phyloP scores from a whole-genome alignment of 2,113 vertebrate species.

The Pachyramphus minor region DNA sequence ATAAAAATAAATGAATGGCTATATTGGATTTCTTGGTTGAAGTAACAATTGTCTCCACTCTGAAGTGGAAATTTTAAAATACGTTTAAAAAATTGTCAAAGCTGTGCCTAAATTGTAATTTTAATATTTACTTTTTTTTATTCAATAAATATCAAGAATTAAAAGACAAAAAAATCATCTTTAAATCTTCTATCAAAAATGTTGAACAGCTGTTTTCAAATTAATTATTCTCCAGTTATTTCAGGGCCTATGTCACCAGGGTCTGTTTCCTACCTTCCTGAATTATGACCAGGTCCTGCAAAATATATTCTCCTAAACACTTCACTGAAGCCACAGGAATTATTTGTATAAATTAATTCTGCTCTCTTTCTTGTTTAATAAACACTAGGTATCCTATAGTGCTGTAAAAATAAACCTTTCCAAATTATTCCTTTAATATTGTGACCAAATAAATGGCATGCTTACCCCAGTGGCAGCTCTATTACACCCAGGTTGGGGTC shows the following conservation, averaged over 20 bases:
- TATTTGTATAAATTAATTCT: background rate
- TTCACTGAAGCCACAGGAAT: background rate
- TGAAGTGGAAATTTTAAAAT: background rate
- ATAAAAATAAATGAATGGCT: background rate
- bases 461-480: background rate
- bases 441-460: background rate
- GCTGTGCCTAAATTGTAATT: background rate
- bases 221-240: background rate
- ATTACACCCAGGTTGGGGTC: background rate
- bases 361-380: background rate
- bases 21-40: background rate
- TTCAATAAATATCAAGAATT: background rate
- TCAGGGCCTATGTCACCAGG: background rate
- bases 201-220: background rate
- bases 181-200: background rate
- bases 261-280: background rate
- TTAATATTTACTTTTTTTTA: background rate
- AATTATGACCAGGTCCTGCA: background rate
- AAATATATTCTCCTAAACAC: background rate
- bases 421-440: background rate
- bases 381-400: background rate
- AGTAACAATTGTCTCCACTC: background rate
- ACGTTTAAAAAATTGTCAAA: background rate
- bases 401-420: background rate
- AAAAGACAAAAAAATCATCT: background rate